A percentile compares a stretch with the other conserved stretches of the same genome.
These are phyloP conservation scores for Cranoglanis bouderius DNA, from an alignment of 2,113 vertebrate genomes.

Conservation along the genomic window DNA sequence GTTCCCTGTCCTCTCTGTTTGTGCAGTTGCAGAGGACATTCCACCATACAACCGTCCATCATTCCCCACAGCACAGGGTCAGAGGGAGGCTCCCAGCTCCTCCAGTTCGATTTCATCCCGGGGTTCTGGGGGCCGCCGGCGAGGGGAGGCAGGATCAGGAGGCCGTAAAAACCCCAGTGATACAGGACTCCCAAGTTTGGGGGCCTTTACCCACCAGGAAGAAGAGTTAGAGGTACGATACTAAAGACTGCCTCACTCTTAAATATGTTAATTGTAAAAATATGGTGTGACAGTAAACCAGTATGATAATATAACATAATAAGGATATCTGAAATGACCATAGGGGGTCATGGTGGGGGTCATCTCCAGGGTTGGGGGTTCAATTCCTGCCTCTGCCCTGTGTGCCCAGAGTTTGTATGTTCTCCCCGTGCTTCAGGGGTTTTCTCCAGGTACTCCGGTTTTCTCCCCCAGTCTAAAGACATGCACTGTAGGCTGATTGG, in stretches of 20 bases:
- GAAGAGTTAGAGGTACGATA: slow-evolving; percentile 87
- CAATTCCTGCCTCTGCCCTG: too few relatives aligned
- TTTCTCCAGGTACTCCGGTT: too few relatives aligned
- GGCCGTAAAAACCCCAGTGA: slow-evolving; percentile 83
- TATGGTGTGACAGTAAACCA: not conserved
- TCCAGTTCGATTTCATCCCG: slow-evolving; percentile 97
- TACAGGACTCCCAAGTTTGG: slow-evolving; percentile 84
- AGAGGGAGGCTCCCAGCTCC: slow-evolving; percentile 88
- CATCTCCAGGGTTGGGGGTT: too few relatives aligned
- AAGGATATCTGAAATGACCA: not conserved
- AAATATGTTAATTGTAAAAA: not conserved
- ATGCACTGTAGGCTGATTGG: too few relatives aligned
- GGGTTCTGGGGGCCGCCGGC: slow-evolving; percentile 91
- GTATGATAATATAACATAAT: not conserved
- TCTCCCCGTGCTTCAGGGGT: too few relatives aligned
- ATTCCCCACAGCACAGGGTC: slow-evolving; percentile 91
- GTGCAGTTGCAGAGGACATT: slow-evolving; percentile 87
- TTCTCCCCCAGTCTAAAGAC: too few relatives aligned
- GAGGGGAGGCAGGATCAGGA: slow-evolving; percentile 79
- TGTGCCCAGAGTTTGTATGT: too few relatives aligned
- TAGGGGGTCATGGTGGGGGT: too few relatives aligned
- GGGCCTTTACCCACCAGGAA: slow-evolving; percentile 82
- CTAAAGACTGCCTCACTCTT: not conserved
- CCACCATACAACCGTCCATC: slow-evolving; percentile 93
- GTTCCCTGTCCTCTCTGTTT: not conserved